phyloP scores from a whole-genome alignment of 2,888 invertebrate species.

The Phengaris alcon region DNA sequence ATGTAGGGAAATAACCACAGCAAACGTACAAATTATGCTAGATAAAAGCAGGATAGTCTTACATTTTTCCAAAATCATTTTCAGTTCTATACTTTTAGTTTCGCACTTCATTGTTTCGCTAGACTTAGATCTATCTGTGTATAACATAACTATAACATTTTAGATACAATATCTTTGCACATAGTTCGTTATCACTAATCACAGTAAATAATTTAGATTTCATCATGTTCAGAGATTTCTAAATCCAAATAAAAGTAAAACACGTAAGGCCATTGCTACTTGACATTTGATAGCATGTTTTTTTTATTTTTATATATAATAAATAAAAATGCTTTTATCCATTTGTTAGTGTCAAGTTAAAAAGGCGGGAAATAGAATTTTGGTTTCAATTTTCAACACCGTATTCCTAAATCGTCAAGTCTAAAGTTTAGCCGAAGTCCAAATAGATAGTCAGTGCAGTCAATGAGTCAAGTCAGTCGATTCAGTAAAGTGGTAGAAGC shows the following conservation, averaged over 20 bases:
- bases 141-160: slow-evolving; percentile 58
- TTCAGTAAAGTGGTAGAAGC: too few relatives aligned
- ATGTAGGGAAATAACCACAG: slow-evolving; percentile 65
- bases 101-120: slow-evolving; percentile 61
- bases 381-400: too few relatives aligned
- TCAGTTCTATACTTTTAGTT: slow-evolving; percentile 53
- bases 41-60: slow-evolving; percentile 68
- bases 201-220: slow-evolving; percentile 56
- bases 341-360: not conserved
- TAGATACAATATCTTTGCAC: slow-evolving; percentile 45
- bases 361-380: too few relatives aligned
- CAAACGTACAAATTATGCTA: slow-evolving; percentile 67
- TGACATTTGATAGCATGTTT: not conserved
- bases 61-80: slow-evolving; percentile 68
- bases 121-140: slow-evolving; percentile 61
- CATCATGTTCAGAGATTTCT: slow-evolving; percentile 61
- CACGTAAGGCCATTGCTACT: slow-evolving; percentile 62
- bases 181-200: slow-evolving; percentile 51
- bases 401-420: too few relatives aligned
- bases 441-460: too few relatives aligned
- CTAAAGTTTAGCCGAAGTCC: too few relatives aligned
- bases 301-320: not conserved
- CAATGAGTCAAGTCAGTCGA: too few relatives aligned
- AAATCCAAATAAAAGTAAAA: slow-evolving; percentile 64
- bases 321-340: too few relatives aligned